A percentile compares a stretch with the other conserved stretches of the same genome.
Evolutionary conservation across 2,888 invertebrate genomes (phyloP).

Genomic region (Drosophila sordidapex): DNA sequence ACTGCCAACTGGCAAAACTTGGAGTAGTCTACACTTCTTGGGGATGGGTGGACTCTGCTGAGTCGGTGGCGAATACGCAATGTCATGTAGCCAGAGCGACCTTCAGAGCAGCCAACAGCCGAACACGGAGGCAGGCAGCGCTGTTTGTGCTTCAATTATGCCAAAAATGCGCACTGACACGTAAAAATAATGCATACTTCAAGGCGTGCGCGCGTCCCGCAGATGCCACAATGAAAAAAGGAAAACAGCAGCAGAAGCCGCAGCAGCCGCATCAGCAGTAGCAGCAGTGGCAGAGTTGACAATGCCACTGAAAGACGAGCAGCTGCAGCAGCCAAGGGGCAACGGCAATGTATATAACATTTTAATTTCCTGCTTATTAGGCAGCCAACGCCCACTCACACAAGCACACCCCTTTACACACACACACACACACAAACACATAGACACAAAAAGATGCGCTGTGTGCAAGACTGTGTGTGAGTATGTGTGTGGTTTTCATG

Average conservation of each 20-base stretch:
- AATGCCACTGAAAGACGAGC: conserved; percentile 42
- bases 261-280: conserved; percentile 30
- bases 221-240: conserved; percentile 40
- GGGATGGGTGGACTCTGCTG: conserved; percentile 3
- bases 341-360: conserved; percentile 77
- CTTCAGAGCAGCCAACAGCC: conserved; percentile 39
- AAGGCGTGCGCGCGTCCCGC: conserved; percentile 64
- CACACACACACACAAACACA: conserved; percentile 23
- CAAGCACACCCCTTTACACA: conserved; percentile 11
- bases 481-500: conserved; percentile 25
- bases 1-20: conserved; percentile 33
- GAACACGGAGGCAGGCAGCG: conserved; percentile 30
- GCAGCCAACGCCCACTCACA: conserved; percentile 47
- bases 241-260: conserved; percentile 21
- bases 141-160: conserved; percentile 79
- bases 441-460: conserved; percentile 56
- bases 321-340: conserved; percentile 37
- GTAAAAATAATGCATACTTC: conserved; percentile 80
- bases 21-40: conserved; percentile 25
- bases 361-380: conserved; percentile 82
- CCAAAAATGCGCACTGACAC: conserved; percentile 79
- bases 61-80: conserved; percentile 45
- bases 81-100: conserved; percentile 51
- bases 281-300: conserved; percentile 45
- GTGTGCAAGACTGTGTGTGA: conserved; percentile 7